Evolutionary conservation across 2,888 invertebrate species (phyloP).

Genomic region (Erannis defoliaria): DNA sequence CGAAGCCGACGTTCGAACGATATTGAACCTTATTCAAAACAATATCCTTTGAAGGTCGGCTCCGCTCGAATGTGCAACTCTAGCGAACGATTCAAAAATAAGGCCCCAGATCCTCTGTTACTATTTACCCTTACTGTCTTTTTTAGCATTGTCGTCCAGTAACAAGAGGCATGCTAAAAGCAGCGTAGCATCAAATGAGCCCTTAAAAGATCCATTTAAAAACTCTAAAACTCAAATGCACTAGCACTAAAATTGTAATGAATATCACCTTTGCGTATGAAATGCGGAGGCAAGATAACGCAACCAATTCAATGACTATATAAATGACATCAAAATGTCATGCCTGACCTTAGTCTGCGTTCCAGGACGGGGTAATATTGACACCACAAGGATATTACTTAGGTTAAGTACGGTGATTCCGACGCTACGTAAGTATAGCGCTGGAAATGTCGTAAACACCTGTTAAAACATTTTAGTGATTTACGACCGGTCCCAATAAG

Average conservation of each 20-base stretch:
- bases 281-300: slow-evolving; percentile 50
- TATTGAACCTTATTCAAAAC: no score
- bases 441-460: no score
- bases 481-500: no score
- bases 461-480: no score
- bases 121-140: slow-evolving; percentile 15
- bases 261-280: slow-evolving; percentile 60
- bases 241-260: slow-evolving; percentile 64
- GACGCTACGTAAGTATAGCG: no score
- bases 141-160: slow-evolving; percentile 42
- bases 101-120: no score
- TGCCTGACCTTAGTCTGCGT: background rate
- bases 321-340: background rate
- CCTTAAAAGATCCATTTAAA: slow-evolving; percentile 57
- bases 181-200: slow-evolving; percentile 53
- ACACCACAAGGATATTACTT: background rate
- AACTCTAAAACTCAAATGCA: slow-evolving; percentile 59
- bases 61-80: no score
- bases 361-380: background rate
- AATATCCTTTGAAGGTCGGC: no score
- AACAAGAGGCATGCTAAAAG: slow-evolving; percentile 58
- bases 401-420: background rate
- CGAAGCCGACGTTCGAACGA: no score
- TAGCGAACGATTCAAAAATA: no score
- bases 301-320: background rate